A percentile compares a stretch with the other conserved stretches of the same genome.
Conservation (phyloP, 2,797 vertebrate species). For the Valencia hispanica region DNA sequence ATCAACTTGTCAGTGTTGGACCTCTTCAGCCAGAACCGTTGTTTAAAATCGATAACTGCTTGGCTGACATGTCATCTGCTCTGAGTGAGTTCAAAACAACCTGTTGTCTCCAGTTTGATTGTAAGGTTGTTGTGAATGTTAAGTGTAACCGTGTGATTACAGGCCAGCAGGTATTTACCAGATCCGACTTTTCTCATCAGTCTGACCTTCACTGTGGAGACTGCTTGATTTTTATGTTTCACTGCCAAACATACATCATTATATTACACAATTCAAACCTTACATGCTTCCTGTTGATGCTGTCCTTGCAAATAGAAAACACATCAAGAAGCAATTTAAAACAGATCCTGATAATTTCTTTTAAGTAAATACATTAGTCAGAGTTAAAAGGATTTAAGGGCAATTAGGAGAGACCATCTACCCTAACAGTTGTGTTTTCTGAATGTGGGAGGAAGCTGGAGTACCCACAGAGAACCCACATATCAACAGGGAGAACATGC, state of each 20-base stretch:
- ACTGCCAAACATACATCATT: background rate
- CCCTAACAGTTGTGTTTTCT: too few relatives aligned
- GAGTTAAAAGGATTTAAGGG: background rate
- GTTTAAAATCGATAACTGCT: constrained; percentile 6
- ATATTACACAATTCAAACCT: background rate
- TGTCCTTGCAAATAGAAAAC: background rate
- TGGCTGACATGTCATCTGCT: constrained; percentile 4
- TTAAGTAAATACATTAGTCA: constrained; percentile 2
- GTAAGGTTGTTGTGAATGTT: background rate
- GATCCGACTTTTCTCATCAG: background rate
- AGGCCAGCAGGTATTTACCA: constrained; percentile 3
- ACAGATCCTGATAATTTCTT: background rate
- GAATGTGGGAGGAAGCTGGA: background rate
- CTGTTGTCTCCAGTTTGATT: constrained; percentile 10
- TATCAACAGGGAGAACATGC: background rate
- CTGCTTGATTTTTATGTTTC: background rate
- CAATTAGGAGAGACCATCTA: too few relatives aligned
- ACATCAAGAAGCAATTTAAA: background rate
- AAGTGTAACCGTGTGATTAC: background rate
- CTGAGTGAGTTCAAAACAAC: constrained; percentile 3
- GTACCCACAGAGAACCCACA: background rate
- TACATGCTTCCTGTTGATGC: background rate
- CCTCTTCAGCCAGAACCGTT: constrained; percentile 11
- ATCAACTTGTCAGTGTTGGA: constrained; percentile 21
- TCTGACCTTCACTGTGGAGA: background rate